phyloP scores from a whole-genome alignment of 2,797 vertebrate species.

The Diceros bicornis region DNA sequence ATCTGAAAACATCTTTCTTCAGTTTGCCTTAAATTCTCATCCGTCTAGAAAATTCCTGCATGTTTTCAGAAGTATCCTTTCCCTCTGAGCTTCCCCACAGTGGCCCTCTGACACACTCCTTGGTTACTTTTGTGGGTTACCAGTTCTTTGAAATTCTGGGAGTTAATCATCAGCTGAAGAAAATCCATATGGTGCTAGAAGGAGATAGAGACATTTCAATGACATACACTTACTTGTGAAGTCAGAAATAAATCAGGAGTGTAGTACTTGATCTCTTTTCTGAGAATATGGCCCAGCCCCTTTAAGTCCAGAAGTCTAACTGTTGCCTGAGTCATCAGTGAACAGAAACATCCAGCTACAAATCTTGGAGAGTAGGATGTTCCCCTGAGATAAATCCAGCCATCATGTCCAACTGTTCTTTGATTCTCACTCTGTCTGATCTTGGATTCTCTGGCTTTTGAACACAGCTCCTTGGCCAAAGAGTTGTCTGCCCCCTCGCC shows the following conservation, averaged over 20 bases:
- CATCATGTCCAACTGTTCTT: fast-evolving
- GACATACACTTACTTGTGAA: background rate
- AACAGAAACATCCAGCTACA: background rate
- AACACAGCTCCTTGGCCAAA: background rate
- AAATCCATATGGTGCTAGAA: conserved; percentile 77
- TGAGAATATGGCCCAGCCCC: background rate
- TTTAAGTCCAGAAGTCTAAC: background rate
- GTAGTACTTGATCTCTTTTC: background rate
- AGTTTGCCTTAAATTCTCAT: background rate
- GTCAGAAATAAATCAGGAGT: background rate
- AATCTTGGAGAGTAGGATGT: background rate
- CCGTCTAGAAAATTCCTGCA: background rate
- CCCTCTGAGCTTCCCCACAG: background rate
- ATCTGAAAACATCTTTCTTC: background rate
- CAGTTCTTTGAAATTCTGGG: conserved; percentile 54
- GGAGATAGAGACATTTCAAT: background rate
- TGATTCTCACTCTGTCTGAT: background rate
- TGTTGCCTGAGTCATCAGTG: background rate
- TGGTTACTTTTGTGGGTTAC: conserved; percentile 71
- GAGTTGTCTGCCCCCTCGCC: background rate
- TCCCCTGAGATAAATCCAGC: background rate
- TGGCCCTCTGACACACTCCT: background rate
- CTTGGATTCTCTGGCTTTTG: background rate
- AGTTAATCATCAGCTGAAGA: conserved; percentile 82
- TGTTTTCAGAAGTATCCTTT: background rate